These are phyloP conservation scores for Lytechinus variegatus DNA, from an alignment of 35 echinoderm and acorn worm species.

Conservation along the genomic window DNA sequence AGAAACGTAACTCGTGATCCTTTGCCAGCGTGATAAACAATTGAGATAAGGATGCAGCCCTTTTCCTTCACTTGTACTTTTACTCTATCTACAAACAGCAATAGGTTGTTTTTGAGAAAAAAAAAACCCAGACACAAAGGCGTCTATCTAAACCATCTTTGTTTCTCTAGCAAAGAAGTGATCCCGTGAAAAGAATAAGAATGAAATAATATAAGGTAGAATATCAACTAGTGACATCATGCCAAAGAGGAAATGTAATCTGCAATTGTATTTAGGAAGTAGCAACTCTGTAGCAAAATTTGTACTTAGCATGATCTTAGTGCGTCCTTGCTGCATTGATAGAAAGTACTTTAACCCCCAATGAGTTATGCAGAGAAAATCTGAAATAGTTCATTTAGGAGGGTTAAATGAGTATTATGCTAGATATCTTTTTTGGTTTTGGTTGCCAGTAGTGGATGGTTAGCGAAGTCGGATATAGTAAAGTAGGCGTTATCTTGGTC, in stretches of 20 bases:
- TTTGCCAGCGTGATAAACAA: neutral
- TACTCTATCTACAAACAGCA: neutral
- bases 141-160: constrained; percentile 33
- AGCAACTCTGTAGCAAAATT: constrained; percentile 19
- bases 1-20: neutral
- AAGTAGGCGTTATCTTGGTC: constrained; percentile 38
- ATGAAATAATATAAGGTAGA: neutral
- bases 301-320: constrained; percentile 31
- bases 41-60: constrained; percentile 23
- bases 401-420: constrained; percentile 51
- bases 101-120: neutral
- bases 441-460: constrained; percentile 50
- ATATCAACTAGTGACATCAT: constrained; percentile 46
- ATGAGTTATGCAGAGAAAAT: constrained; percentile 32
- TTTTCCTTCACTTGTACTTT: neutral
- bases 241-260: constrained; percentile 38
- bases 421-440: constrained; percentile 55
- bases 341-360: constrained; percentile 53
- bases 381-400: constrained; percentile 41
- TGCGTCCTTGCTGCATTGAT: constrained; percentile 14
- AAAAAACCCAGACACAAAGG: neutral
- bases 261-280: constrained; percentile 56
- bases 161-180: constrained; percentile 9
- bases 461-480: neutral
- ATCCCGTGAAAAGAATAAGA: neutral